A percentile compares a stretch with the other conserved stretches of the same genome.
Conservation (phyloP, 2,797 vertebrate genomes). For the Phrynocephalus forsythii region DNA sequence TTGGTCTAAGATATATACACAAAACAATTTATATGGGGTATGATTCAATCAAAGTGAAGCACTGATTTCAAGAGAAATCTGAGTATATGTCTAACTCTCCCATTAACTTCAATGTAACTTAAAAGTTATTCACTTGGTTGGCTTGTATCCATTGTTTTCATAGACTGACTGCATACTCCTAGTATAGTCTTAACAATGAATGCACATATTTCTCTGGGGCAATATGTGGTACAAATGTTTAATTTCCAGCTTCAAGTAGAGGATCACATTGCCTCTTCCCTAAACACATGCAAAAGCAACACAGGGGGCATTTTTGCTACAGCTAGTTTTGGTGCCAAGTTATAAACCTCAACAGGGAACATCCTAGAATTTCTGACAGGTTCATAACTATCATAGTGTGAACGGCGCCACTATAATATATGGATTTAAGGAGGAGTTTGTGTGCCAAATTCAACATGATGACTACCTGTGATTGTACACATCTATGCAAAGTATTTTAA, state of each 20-base stretch:
- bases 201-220: background rate
- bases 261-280: constrained; percentile 1
- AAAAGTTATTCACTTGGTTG: constrained; percentile 4
- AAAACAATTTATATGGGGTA: background rate
- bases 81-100: background rate
- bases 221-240: constrained; percentile 13
- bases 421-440: background rate
- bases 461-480: background rate
- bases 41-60: background rate
- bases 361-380: constrained; percentile 44
- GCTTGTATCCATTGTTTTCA: background rate
- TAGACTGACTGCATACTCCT: background rate
- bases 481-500: constrained; percentile 12
- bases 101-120: background rate
- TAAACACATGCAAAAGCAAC: background rate
- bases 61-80: background rate
- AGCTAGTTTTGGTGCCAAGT: constrained; percentile 8
- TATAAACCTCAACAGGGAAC: constrained; percentile 31
- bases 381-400: constrained; percentile 34
- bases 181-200: background rate
- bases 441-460: background rate
- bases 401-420: constrained; percentile 20
- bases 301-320: constrained; percentile 13
- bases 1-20: background rate
- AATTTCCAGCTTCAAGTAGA: background rate